Evolutionary conservation across 2,113 vertebrate species (phyloP), one percentile per base, ranked within the genome.

Genomic region (Pachypanchax playfairii): DNA sequence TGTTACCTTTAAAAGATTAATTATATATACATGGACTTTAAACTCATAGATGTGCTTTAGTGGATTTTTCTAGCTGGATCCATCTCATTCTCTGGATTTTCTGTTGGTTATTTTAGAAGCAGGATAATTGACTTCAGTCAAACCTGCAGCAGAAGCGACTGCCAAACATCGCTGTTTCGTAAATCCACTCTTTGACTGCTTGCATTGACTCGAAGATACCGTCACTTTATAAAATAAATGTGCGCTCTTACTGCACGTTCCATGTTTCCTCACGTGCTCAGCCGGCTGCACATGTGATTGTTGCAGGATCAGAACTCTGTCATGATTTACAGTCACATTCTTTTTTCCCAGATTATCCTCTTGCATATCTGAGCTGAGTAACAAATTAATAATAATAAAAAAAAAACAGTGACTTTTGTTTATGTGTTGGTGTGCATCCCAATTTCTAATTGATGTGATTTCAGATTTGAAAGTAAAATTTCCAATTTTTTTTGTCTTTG

Each of bases 111-210:
- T 39, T 61, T 65, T 44, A 47, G 22, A 49, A 33, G 59, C 41
- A 57, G 29, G 39, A 52, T 84, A 82, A 86, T 85, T 86, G 78
- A 29, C 50, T 79, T 56, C 21, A 51, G 66, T 85, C 51, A 70
- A 59, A 65, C 43, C 24, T 25, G 25, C 56, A 68, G 65, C 39
- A 33, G 43, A 56, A 66, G 61, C 53, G 47, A 35, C 67, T 79
- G 38, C 28, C 26, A 14, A 49, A 20, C 22, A 41, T 61, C 29
- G 35, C 24, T 9, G 41, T 67, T 50, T 57, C 24, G 63, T 50
- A 64, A 35, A 75, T 39, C 42, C 44, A 44, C 33, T 7, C 50
- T 55, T 50, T 26, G 51, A 57, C 44, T 43, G 5, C 22, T 54
- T 66, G 33, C 38, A 52, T 67, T 20, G 50, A 64, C 36, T 42